Base-by-base conservation (phyloP, 2,888 invertebrate species). In the Drosophila koepferae region DNA sequence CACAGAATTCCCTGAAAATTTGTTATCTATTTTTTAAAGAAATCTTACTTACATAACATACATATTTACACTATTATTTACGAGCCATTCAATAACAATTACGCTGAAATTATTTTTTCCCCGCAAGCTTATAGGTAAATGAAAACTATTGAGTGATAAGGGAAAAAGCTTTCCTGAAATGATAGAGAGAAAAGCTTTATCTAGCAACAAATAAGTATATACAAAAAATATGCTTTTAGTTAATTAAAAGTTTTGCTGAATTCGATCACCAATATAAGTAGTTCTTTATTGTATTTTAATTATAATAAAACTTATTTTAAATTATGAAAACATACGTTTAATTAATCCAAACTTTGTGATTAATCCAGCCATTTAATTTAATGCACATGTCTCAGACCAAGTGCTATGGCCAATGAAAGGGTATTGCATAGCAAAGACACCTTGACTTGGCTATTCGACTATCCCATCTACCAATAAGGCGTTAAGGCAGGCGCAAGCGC, bases 401-500 rank as follows among this genome's bases (percentile, higher is more conserved):
- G 38, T 38, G 36, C 2, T 43, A 41, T 23, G 18, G n/a, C 34
- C 18, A 10, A 40, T 31, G 55, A n/a, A 9, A 75, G 82, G 53
- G 74, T 74, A 71, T 63, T 55, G 63, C 51, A 38, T 62, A 63
- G 67, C 78, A 70, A 65, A 73, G 63, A 63, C 69, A 63, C 54
- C 51, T 28, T 28, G 77, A 61, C 61, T 61, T 43, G 72, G 63
- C 56, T 28, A 66, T 54, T 60, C 10, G 82, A 76, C 83, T 61
- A 64, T 70, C 70, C 60, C 58, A 38, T 20, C 69, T 59, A 40
- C 63, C 72, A 59, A 75, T 78, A 86, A 83, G 81, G 89, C 89
- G 86, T 80, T 80, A 76, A 80, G 66, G 77, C 72, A 63, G 87
- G 85, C 85, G 85, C 89, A 89, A 75, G 82, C 78, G 66, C 74